phyloP scores from a whole-genome alignment of 1,140 invertebrate species.

The Pinna nobilis region DNA sequence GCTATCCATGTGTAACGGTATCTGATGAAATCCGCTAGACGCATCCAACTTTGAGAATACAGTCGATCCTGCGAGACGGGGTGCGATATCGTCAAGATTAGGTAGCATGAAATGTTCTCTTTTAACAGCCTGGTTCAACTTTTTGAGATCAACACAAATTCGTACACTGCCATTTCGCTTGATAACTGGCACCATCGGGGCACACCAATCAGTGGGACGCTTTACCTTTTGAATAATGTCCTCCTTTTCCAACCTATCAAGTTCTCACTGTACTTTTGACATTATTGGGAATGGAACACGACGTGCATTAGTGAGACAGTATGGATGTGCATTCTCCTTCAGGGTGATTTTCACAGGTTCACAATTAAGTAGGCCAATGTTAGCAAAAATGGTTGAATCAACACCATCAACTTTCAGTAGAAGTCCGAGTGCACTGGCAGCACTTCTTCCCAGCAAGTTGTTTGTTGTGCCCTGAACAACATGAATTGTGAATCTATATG shows the following conservation, averaged over 20 bases:
- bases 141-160: constrained; percentile 47
- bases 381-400: background rate
- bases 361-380: background rate
- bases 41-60: constrained; percentile 37
- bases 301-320: constrained; percentile 4
- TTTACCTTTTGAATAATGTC: constrained; percentile 46
- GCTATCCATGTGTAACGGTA: constrained; percentile 9
- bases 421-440: background rate
- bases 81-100: constrained; percentile 35
- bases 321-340: constrained; percentile 15
- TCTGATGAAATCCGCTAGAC: constrained; percentile 20
- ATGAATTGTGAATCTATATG: constrained; percentile 8
- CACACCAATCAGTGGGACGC: constrained; percentile 51
- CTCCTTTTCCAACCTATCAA: constrained; percentile 42
- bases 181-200: constrained; percentile 55
- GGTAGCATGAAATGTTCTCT: constrained; percentile 36
- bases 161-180: constrained; percentile 37
- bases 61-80: constrained; percentile 23
- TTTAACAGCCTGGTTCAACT: constrained; percentile 38
- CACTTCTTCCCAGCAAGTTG: constrained; percentile 4
- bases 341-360: background rate
- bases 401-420: background rate
- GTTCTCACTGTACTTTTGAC: constrained; percentile 52
- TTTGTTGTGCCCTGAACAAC: background rate
- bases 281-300: constrained; percentile 48